Evolutionary conservation across 2,797 vertebrate genomes (phyloP), one percentile per base, ranked within the genome.

Genomic region (Centropyge bicolor): DNA sequence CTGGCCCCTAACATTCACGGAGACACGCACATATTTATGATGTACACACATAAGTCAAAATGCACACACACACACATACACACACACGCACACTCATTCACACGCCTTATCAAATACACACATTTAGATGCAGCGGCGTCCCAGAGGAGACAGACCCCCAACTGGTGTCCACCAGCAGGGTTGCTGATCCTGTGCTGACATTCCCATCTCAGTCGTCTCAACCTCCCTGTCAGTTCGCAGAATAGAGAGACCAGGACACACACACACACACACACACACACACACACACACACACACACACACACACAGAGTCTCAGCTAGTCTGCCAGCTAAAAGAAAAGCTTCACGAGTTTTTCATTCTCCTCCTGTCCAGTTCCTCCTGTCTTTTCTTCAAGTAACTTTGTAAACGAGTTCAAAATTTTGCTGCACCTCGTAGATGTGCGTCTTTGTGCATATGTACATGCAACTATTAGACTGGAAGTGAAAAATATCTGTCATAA

Each of bases 121-220:
- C 81, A 85, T 77, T 88, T 76, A 76, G 70, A 90, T 66, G 70
- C 86, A 70, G 66, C n/a, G 61, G 78, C 24, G 72, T 90, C 92
- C 89, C 91, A 79, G 62, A 86, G 89, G 88, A 90, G 88, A 85
- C 84, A 43, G 84, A 88, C 92, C 90, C 81, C 90, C 91, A 62
- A 87, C 93, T 85, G 91, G 90, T 85, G 88, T 89, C 43, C 85
- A 90, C 79, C 93, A 93, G 93, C 89, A 76, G 92, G 93, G 91
- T 88, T 69, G 86, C 81, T 92, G 91, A 82, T 91, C 88, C 86
- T 85, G 70, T 57, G 78, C 79, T 91, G 87, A 88, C 90, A 89
- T 89, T 92, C 86, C 81, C 90, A 84, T 87, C 82, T 78, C 81
- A 76, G 83, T 68, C 46, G 69, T 83, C 77, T 90, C 85, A 89